These are phyloP conservation scores for Drosophila algonquin DNA, from an alignment of 2,888 invertebrate species.

Conservation along the genomic window DNA sequence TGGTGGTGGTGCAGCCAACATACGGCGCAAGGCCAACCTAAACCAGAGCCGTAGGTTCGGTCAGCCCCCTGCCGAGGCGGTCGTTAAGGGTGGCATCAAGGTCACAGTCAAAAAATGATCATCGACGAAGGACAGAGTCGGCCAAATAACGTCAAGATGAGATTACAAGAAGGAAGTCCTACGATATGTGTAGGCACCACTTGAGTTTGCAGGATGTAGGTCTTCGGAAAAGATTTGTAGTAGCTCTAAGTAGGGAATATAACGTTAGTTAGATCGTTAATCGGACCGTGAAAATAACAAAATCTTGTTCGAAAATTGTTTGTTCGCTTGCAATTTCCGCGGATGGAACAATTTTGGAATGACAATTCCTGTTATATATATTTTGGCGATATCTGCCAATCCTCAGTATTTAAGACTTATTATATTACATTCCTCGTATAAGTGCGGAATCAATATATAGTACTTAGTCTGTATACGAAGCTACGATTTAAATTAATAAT, in stretches of 20 bases:
- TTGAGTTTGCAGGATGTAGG: constrained; percentile 26
- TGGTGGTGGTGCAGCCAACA: constrained; percentile 10
- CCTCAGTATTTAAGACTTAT: constrained; percentile 48
- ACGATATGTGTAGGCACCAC: not conserved
- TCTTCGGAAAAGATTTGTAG: constrained; percentile 13
- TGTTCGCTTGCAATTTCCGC: constrained; percentile 41
- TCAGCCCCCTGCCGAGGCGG: constrained; percentile 81
- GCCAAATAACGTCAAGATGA: constrained; percentile 35
- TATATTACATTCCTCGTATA: constrained; percentile 39
- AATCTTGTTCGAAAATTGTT: constrained; percentile 77
- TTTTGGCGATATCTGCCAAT: constrained; percentile 45
- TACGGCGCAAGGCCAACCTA: constrained; percentile 59
- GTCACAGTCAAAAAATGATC: constrained; percentile 74
- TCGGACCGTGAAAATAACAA: constrained; percentile 30
- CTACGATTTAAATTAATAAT: constrained; percentile 10
- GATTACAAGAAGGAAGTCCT: constrained; percentile 45
- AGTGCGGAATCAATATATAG: constrained; percentile 11
- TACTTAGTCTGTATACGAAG: constrained; percentile 33
- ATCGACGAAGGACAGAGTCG: not conserved
- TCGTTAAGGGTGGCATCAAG: constrained; percentile 82
- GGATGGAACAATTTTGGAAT: constrained; percentile 70
- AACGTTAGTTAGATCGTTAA: constrained; percentile 28
- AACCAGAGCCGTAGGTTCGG: constrained; percentile 77
- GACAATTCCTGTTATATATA: constrained; percentile 53
- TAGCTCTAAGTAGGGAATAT: constrained; percentile 49